Base-by-base conservation (phyloP, 2,797 vertebrate genomes). In the Onychomys arenicola region DNA sequence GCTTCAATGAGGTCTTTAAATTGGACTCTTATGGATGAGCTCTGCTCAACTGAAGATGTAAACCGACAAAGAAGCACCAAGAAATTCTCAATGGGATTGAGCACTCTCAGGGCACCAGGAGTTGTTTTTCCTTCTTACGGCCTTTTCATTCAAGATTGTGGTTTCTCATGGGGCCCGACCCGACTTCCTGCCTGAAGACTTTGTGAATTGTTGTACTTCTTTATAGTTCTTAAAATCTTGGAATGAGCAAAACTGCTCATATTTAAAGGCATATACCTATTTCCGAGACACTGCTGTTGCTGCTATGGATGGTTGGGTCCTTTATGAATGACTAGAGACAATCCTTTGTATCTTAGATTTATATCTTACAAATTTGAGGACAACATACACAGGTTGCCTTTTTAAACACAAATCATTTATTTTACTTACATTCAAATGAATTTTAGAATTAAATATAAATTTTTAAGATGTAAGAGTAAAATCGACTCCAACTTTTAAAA, bases 391-490 rank as follows among this genome's bases (percentile, higher is more conserved):
- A 77, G 69, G 2, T 29, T 77, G 12, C 5, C 25, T 89, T 86
- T 90, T 63, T 27, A 8, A 80, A 19, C 19, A n/a, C 7, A 81
- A 61, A 17, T 52, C 49, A 81, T 27, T 92, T 94, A 94, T 91
- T 29, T 77, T 23, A 73, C 71, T 97, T 90, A 85, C 77, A 84
- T 46, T 89, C 57, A 95, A 90, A 46, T 49, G 63, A 90, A 40
- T 77, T 89, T 83, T 77, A 49, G 32, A 32, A 52, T 67, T 80
- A 55, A 84, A 34, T 43, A n/a, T 21, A 89, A 57, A 14, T 27
- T 59, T 40, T 75, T 32, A 59, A 10, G 25, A 59, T 17, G 93
- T 86, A 80, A 97, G 59, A 93, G 71, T 91, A 61, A 75, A 87
- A 90, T 87, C 67, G 14, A 55, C 8, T 57, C 6, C 16, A 67